A percentile compares a stretch with the other conserved stretches of the same genome.
Conservation (phyloP, 2,888 invertebrate genomes). For the Nomada ruficornis region DNA sequence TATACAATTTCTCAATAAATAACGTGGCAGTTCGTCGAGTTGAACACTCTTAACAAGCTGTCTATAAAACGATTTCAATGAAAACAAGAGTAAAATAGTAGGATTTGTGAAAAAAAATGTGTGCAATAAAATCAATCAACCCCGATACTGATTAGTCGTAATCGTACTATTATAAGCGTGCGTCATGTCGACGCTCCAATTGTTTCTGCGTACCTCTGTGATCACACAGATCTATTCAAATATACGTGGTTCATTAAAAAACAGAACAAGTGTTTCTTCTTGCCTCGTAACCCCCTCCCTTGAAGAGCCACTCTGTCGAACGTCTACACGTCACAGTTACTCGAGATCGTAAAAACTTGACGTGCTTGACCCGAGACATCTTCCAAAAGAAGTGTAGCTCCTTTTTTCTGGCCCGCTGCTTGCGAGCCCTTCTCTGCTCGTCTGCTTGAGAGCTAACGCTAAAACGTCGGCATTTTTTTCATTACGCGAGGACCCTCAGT, state of each 20-base stretch:
- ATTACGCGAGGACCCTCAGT: not conserved
- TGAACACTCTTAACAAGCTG: not conserved
- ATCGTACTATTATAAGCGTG: conserved; percentile 42
- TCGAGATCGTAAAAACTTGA: conserved; percentile 50
- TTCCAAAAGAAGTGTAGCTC: conserved; percentile 43
- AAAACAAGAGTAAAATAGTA: not conserved
- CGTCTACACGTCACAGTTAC: conserved; percentile 28
- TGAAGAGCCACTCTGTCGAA: conserved; percentile 24
- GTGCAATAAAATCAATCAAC: conserved; percentile 53
- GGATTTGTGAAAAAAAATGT: not conserved
- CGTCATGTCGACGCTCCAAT: conserved; percentile 27
- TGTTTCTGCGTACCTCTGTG: conserved; percentile 55
- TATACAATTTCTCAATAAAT: not conserved
- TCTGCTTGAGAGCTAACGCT: conserved; percentile 2
- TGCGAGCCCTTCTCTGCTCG: conserved; percentile 1
- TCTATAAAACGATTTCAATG: not conserved
- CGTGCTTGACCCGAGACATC: conserved; percentile 43
- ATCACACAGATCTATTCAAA: conserved; percentile 53
- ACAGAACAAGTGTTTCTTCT: conserved; percentile 28
- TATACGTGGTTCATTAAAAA: conserved; percentile 59
- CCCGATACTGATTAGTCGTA: conserved; percentile 51
- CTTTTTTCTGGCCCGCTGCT: conserved; percentile 29
- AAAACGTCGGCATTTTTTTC: conserved; percentile 26
- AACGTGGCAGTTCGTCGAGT: not conserved
- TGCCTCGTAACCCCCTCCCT: conserved; percentile 20